Base-by-base conservation (phyloP, 2,113 vertebrate species). In the Embiotoca jacksoni region DNA sequence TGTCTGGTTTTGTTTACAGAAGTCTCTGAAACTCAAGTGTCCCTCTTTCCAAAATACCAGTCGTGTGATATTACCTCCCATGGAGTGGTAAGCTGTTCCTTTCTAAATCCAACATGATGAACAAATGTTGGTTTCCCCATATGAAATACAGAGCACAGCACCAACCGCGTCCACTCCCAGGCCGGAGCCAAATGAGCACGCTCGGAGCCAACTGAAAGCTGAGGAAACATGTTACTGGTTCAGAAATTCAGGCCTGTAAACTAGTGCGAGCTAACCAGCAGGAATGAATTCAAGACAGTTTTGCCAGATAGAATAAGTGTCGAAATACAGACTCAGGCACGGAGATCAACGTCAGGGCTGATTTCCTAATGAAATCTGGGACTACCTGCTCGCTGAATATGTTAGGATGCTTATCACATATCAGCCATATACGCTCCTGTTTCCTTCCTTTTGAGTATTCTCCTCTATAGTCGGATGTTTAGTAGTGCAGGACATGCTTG, bases 41-140 rank as follows among this genome's bases (percentile, higher is more conserved):
- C 75, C 73, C 65, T 82, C 79, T 79, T 78, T 81, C 91, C 80
- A 87, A 90, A 87, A 76, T 84, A 90, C 64, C 77, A 86, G 41
- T 69, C 55, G 65, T 85, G 88, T 81, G 72, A 84, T 84, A 82
- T 84, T 72, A 78, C 88, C 91, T 85, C 91, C 92, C 74, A 47
- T 82, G 65, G 91, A 85, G 90, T 47, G 72, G 15, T 89, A 91
- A 92, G 90, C 92, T 93, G 91, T 92, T 90, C 75, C 69, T 77
- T 82, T 87, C 88, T 89, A 87, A 90, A 91, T 91, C 88, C 78
- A 89, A 93, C 83, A 84, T 37, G 76, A 85, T 63, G 72, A 90
- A 83, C 88, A 91, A 92, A 90, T 90, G 91, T 83, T 90, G 56
- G 57, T 73, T 85, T 77, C 54, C 78, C 73, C 64, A 16, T 76